Base-by-base conservation (phyloP, 2,888 invertebrate genomes). In the Onthophagus sagittarius region DNA sequence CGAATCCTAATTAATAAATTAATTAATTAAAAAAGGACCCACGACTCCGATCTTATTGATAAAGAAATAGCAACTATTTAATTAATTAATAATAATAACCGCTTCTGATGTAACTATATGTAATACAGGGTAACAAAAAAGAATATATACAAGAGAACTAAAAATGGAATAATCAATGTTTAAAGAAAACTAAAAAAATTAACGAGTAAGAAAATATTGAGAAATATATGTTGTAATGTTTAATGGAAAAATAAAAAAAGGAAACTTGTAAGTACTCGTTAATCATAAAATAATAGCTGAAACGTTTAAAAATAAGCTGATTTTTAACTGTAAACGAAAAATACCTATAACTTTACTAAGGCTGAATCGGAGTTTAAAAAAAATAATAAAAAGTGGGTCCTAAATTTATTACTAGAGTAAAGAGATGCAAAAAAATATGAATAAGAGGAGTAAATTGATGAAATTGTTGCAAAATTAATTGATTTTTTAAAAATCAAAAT, bases 401-500 rank as follows among this genome's bases (percentile, higher is more conserved):
- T 53, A 7, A 53, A 53, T 53, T 53, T 53, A 53, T 11, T 53
- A 53, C 6, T 23, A 23, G 69, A 72, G 73, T 75, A 69, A 69
- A 70, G 72, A 72, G 73, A 13, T 62, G 23, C 11, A 70, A 65
- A 33, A 72, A n/a, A 62, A 69, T 62, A 71, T 67, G 39, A 65
- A 67, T 67, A 62, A 67, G 23, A 23, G 1, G 23, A 23, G 23
- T 23, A 23, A n/a, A 2, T 23, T 23, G 3, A 23, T 23, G 3
- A 23, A 23, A 23, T 23, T 23, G 23, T 23, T 23, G 23, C 3
- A 23, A 23, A 23, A 23, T 23, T 23, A 23, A 23, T 23, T 23
- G 23, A 3, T 23, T 23, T 2, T 2, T 23, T 23, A 23, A 3
- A 23, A 23, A 23, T 23, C 23, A 2, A 23, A 23, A 1, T 23